Base-by-base conservation (phyloP, 2,888 invertebrate species). In the Vanessa cardui region DNA sequence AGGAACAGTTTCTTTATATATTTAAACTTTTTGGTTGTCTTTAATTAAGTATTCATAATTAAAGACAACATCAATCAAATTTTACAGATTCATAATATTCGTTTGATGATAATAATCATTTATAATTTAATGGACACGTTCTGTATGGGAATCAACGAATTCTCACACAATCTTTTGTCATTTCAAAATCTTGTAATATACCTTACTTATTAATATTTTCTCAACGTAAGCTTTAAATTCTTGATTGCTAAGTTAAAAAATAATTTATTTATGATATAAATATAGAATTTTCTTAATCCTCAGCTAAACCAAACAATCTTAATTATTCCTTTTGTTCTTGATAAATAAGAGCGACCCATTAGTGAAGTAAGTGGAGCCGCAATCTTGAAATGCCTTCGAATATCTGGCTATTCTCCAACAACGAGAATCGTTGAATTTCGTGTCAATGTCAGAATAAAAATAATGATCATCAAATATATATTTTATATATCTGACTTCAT, bases 361-460 rank as follows among this genome's bases (percentile, higher is more conserved):
- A 68, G 54, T 60, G 59, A 26, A 33, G 59, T 56, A 56, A 63
- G 68, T 68, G 59, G 69, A 62, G 64, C 64, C 64, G 62, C 67
- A 64, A 60, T 72, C 64, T 70, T 70, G 65, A 72, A 64, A 69
- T 62, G 67, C 70, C 65, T 72, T 70, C 63, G 64, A 72, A 72
- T 72, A 52, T 70, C 70, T 69, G 71, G 67, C 71, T 46, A 52
- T 59, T 45, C 58, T 77, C 78, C 80, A 77, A 79, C 77, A 71
- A 77, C 78, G 77, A 79, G 63, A 52, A 45, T 52, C 26, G 58
- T 59, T 68, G 33, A 68, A 56, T 52, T 59, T 52, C 49, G 64
- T 60, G 64, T 64, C 64, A 64, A 68, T 67, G 63, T 67, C 64
- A 49, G 50, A 64, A 64, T 46, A 54, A 52, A 65, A 65, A 65